Percentiles rank a stretch among this genome's conserved stretches.
Conservation (phyloP, 2,797 vertebrate genomes). For the Galago senegalensis region DNA sequence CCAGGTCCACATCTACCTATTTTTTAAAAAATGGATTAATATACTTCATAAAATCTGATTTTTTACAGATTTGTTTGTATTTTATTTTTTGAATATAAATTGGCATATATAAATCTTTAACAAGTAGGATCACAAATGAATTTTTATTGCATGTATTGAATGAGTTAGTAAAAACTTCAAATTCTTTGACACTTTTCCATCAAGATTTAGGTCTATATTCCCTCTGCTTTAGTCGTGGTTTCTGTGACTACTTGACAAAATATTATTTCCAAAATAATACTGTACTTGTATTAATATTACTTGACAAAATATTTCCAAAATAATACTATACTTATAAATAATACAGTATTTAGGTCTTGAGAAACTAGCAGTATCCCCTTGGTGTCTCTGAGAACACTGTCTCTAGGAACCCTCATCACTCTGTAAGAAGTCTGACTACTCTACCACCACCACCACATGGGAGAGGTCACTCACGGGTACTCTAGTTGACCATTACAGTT, state of each 20-base stretch:
- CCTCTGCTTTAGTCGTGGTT: neutral
- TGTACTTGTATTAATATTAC: neutral
- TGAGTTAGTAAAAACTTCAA: neutral
- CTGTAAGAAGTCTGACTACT: neutral
- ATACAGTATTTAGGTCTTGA: neutral
- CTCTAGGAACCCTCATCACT: neutral
- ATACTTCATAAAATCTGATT: neutral
- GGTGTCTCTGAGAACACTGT: neutral
- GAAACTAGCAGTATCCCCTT: neutral
- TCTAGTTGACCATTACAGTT: neutral
- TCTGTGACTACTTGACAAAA: neutral
- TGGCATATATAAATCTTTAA: neutral
- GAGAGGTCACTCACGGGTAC: neutral
- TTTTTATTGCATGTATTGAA: neutral
- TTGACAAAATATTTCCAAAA: neutral
- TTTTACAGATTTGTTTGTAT: conserved; percentile 50
- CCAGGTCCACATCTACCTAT: neutral
- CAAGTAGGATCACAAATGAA: neutral
- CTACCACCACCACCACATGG: neutral
- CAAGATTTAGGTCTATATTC: neutral
- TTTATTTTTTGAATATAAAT: conserved; percentile 4
- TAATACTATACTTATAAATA: neutral
- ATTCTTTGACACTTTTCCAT: neutral
- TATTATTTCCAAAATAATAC: neutral
- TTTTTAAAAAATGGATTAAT: neutral